These are phyloP conservation scores for Rhamnusium bicolor DNA, from an alignment of 2,888 invertebrate species.

Conservation along the genomic window DNA sequence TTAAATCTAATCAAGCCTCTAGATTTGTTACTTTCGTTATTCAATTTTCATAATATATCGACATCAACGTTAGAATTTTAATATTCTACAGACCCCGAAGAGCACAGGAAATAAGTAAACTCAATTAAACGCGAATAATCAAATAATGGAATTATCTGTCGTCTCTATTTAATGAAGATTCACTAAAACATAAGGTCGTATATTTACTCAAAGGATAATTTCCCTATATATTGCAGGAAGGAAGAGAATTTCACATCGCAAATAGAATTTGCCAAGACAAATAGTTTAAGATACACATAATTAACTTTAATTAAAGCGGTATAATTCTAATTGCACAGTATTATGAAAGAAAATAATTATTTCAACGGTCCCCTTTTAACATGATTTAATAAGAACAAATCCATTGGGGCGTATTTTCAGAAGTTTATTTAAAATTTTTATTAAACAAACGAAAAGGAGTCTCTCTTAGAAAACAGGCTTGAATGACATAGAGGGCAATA, in stretches of 20 bases:
- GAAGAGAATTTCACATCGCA: conserved; percentile 16
- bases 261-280: conserved; percentile 17
- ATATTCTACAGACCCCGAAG: background rate
- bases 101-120: conserved; percentile 17
- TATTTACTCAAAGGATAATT: conserved; percentile 25
- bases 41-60: conserved; percentile 5
- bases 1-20: background rate
- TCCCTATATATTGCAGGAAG: conserved; percentile 7
- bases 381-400: too few species aligned
- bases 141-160: conserved; percentile 29
- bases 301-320: conserved; percentile 28
- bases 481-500: too few species aligned
- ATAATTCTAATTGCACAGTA: conserved; percentile 13
- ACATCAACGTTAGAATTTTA: background rate
- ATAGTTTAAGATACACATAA: conserved; percentile 22
- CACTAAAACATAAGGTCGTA: conserved; percentile 17
- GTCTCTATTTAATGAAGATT: conserved; percentile 23
- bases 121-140: conserved; percentile 28
- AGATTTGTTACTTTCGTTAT: background rate
- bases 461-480: too few species aligned
- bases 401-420: too few species aligned
- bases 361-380: too few species aligned
- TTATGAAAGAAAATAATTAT: background rate
- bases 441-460: too few species aligned
- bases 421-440: too few species aligned